Percentiles rank a stretch among this genome's conserved stretches.
These are phyloP conservation scores for Germaria angustata DNA, from an alignment of 2,888 invertebrate species.

Conservation along the genomic window DNA sequence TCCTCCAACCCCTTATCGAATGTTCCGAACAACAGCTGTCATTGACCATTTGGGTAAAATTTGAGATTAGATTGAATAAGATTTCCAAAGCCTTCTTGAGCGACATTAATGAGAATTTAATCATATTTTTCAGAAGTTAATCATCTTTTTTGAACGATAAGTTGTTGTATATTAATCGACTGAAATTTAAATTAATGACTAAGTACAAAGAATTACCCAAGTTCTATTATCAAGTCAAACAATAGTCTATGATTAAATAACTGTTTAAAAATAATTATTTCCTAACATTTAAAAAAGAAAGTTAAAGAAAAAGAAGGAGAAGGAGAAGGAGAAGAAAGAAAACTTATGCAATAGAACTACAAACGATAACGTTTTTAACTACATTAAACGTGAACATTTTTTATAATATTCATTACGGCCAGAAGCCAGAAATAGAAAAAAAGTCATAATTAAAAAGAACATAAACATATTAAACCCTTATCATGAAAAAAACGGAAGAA, in stretches of 20 bases:
- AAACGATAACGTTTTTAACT: not conserved
- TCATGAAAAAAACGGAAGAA: too few species aligned
- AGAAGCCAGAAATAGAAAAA: too few species aligned
- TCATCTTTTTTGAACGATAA: not conserved
- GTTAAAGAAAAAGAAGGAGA: too few species aligned
- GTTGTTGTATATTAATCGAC: not conserved
- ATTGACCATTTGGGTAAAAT: not conserved
- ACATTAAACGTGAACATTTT: too few species aligned
- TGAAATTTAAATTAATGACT: not conserved
- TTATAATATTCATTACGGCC: too few species aligned
- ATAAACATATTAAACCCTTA: too few species aligned
- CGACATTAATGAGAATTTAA: not conserved
- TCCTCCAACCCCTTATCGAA: not conserved
- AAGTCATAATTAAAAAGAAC: too few species aligned
- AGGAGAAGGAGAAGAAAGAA: not conserved
- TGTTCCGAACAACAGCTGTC: not conserved
- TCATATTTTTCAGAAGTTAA: not conserved
- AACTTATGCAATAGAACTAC: not conserved
- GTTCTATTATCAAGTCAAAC: not conserved
- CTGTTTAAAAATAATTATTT: conserved; percentile 43
- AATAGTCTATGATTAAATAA: conserved; percentile 15
- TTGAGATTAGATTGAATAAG: not conserved
- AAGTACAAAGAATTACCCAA: not conserved
- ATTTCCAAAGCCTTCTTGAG: not conserved
- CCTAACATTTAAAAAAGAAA: too few species aligned